Evolutionary conservation across 2,888 invertebrate species (phyloP), one percentile per base, ranked within the genome.

Genomic region (Plagodis pulveraria): DNA sequence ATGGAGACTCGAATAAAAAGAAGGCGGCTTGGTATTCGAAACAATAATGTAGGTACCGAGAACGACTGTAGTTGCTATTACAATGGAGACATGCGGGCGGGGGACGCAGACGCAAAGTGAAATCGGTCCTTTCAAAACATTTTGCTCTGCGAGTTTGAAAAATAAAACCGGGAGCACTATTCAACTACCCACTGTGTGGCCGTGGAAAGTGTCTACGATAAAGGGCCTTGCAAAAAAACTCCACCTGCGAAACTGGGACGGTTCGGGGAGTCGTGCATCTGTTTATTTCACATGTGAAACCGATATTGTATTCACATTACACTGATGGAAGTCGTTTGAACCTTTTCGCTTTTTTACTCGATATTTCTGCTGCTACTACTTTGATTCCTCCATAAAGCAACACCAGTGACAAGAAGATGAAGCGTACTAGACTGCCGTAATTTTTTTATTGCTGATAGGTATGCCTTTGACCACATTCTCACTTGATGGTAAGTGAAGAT

Each of bases 41-140:
- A 91, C 91, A 91, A 91, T 89, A 89, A 89, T 86, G 85, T 82
- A 77, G 62, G 62, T 40, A 62, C 62, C 62, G 60, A 44, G 63
- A 40, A 57, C 86, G 87, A 89, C 90, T 89, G 91, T 89, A 87
- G 89, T 86, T 85, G 84, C 82, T 84, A 77, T 80, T 78, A 91
- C 89, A 91, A 92, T 90, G 74, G 84, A 87, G 84, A 85, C 82
- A 85, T 86, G 88, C 86, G 86, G 85, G 85, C 71, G 74, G 77
- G 56, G 76, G 73, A 74, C 70, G 72, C 76, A 77, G 81, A 81
- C 81, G 88, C 79, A 86, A 86, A 87, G 89, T 87, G 87, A 88
- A 90, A 91, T 89, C 90, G 89, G 87, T 89, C 88, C 91, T 89
- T 91, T 90, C 90, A 91, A 90, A 91, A 91, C 89, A 89, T 90